Percentiles rank a stretch among this genome's conserved stretches.
These are phyloP conservation scores for Morpho achilles DNA, from an alignment of 2,888 invertebrate genomes.

Conservation along the genomic window DNA sequence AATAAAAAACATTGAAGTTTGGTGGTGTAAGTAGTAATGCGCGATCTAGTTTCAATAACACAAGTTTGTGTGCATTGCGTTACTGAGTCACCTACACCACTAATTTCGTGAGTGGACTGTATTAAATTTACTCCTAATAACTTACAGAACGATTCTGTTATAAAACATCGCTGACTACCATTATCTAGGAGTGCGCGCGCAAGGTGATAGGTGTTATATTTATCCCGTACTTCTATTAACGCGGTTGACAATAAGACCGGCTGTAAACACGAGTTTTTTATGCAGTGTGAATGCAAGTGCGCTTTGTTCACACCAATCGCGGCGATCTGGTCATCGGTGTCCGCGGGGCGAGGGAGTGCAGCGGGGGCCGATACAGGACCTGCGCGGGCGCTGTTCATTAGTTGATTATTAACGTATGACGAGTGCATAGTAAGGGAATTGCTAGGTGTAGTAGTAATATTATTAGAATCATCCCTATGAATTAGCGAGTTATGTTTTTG, in stretches of 20 bases:
- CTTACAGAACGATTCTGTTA: not conserved
- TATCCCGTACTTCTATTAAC: not conserved
- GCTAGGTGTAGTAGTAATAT: not conserved
- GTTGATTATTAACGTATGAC: not conserved
- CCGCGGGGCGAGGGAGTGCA: not conserved
- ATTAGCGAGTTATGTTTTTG: not conserved
- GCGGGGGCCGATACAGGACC: not conserved
- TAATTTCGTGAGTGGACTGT: constrained; percentile 13
- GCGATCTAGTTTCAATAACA: not conserved
- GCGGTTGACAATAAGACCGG: constrained; percentile 2
- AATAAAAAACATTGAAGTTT: constrained; percentile 2
- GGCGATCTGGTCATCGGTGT: not conserved
- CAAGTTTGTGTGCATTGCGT: not conserved
- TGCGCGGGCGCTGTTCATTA: not conserved
- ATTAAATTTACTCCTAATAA: not conserved
- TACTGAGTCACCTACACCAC: constrained; percentile 6
- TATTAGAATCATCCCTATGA: not conserved
- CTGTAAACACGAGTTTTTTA: not conserved
- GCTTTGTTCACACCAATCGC: too few relatives aligned
- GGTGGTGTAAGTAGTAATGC: not conserved
- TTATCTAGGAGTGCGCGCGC: constrained; percentile 4
- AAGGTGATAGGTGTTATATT: not conserved
- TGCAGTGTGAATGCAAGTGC: not conserved
- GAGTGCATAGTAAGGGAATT: not conserved
- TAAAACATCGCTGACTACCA: constrained; percentile 12